These are phyloP conservation scores for Dallia pectoralis DNA, from an alignment of 2,797 vertebrate species.

Conservation along the genomic window DNA sequence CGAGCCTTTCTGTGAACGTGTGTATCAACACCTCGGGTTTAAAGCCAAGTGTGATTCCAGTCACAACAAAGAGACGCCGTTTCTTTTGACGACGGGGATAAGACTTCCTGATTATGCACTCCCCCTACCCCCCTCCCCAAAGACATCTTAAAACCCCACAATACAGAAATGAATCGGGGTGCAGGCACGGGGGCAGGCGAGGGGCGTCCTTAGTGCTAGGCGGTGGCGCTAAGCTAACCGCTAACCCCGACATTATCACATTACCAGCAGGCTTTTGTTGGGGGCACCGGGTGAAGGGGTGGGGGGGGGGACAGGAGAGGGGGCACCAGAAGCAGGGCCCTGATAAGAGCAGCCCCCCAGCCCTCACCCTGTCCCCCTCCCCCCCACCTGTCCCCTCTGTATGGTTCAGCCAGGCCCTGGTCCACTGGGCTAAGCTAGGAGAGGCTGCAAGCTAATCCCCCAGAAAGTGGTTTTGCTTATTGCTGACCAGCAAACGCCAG, in stretches of 20 bases:
- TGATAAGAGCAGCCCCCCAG: slow-evolving; percentile 89
- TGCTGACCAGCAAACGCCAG: slow-evolving; percentile 99
- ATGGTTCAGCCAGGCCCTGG: slow-evolving; percentile 72
- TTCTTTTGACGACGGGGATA: background rate
- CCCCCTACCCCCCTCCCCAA: slow-evolving; percentile 33
- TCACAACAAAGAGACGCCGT: background rate
- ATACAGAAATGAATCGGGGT: slow-evolving; percentile 65
- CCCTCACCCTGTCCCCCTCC: slow-evolving; percentile 12
- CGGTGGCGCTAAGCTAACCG: slow-evolving; percentile 70
- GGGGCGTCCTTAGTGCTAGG: slow-evolving; percentile 34
- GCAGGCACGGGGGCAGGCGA: background rate
- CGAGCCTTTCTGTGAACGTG: background rate
- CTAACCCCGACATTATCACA: slow-evolving; percentile 95
- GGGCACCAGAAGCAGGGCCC: slow-evolving; percentile 94
- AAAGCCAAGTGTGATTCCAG: background rate
- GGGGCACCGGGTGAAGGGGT: slow-evolving; percentile 77
- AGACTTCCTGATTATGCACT: background rate
- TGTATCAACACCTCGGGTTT: background rate
- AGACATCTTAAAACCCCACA: slow-evolving; percentile 56
- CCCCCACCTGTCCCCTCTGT: slow-evolving; percentile 40
- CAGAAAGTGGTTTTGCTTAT: slow-evolving; percentile 99
- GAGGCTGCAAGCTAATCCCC: slow-evolving; percentile 87
- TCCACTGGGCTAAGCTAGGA: slow-evolving; percentile 96
- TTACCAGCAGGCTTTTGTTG: slow-evolving; percentile 95
- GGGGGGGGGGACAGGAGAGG: slow-evolving; percentile 16